Evolutionary conservation across 2,113 vertebrate genomes (phyloP).

Genomic region (Ahaetulla prasina): DNA sequence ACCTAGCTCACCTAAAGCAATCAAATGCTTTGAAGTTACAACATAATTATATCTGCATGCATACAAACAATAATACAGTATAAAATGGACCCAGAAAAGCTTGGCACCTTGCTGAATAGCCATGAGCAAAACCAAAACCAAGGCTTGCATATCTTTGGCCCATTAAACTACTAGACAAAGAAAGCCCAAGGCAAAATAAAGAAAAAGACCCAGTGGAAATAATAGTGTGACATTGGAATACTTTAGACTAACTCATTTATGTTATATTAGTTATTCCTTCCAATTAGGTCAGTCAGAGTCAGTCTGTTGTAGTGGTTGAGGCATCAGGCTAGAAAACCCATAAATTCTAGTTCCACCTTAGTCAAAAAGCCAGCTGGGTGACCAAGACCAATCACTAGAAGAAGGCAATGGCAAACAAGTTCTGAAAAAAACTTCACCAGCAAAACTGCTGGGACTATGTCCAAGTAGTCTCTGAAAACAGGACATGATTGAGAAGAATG

Average conservation of each 20-base stretch:
- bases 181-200: not conserved
- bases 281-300: not conserved
- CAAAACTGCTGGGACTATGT: no score
- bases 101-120: not conserved
- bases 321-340: not conserved
- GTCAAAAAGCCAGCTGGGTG: not conserved
- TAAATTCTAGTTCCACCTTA: not conserved
- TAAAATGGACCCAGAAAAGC: not conserved
- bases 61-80: not conserved
- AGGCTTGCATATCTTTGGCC: not conserved
- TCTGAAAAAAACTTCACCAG: not conserved
- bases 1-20: not conserved
- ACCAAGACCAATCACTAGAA: not conserved
- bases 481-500: no score
- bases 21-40: not conserved
- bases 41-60: not conserved
- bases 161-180: not conserved
- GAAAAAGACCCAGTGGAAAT: not conserved
- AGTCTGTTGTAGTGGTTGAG: not conserved
- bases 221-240: not conserved
- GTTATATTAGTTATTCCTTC: not conserved
- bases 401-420: not conserved
- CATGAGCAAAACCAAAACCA: not conserved
- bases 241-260: not conserved
- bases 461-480: no score